Evolutionary conservation across 2,888 invertebrate genomes (phyloP), one percentile per base, ranked within the genome.

Genomic region (Sclerodermus sp.): DNA sequence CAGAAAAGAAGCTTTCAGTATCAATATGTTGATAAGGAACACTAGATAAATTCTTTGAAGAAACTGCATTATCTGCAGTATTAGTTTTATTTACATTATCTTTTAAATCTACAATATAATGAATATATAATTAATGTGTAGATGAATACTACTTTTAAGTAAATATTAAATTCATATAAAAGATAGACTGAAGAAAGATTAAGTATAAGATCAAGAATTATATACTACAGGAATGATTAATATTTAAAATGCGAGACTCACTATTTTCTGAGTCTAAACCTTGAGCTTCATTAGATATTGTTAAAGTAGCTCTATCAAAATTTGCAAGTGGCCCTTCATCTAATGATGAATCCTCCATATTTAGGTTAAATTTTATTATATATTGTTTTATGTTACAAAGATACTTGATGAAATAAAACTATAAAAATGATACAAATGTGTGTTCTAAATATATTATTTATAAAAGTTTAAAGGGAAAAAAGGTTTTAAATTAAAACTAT

Each of bases 1-100:
- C 87, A 32, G 87, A 86, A 70, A 90, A 90, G 77, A 86, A 90
- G 54, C 82, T 85, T 57, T 84, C 84, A 15, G 87, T 86, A 62
- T 87, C 70, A 37, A 73, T 56, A 23, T 63, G 65, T 32, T 61
- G 61, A 23, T 67, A 73, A 6, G 72, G 71, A 39, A 67, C 57
- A 45, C 57, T 67, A 8, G 62, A 60, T 16, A 65, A 48, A 16
- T 60, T 50, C 36, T 40, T 58, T 1, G 63, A 42, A 4, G 49
- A 17, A 40, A 49, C n/a, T 44, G 42, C 13, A 10, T 30, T 47
- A n/a, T 34, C 47, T 5, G 18, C 3, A 1, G 42, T n/a, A 18
- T 18, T 42, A 30, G 23, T n/a, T 10, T 23, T 23, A 8, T 18
- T 42, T 18, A 10, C 39, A 13, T 13, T 12, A 17, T 42, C 23